Percentiles rank a stretch among this genome's conserved stretches.
Evolutionary conservation across 2,888 invertebrate genomes (phyloP).

Genomic region (Tortricodes alternella): DNA sequence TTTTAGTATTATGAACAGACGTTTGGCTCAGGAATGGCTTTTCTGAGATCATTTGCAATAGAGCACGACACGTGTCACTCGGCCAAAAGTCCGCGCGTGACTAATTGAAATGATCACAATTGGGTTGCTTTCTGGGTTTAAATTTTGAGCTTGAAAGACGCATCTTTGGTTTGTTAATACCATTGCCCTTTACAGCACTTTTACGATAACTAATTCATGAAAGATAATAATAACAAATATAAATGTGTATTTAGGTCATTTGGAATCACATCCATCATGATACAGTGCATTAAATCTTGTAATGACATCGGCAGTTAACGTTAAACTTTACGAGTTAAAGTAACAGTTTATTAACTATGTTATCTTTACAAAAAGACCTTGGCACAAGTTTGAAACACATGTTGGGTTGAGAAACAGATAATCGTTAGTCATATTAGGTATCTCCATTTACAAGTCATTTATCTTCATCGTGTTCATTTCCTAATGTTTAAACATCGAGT

Average conservation of each 20-base stretch:
- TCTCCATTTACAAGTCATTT: not conserved
- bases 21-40: too few relatives aligned
- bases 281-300: constrained; percentile 3
- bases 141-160: too few relatives aligned
- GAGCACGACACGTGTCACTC: too few relatives aligned
- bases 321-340: constrained; percentile 6
- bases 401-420: not conserved
- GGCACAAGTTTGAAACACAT: constrained; percentile 9
- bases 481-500: not conserved
- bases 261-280: not conserved
- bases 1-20: too few relatives aligned
- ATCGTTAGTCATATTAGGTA: not conserved
- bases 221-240: too few relatives aligned
- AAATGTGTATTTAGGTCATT: not conserved
- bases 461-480: too few relatives aligned
- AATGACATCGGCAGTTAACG: constrained; percentile 11
- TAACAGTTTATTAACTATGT: constrained; percentile 12
- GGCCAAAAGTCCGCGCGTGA: too few relatives aligned
- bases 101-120: too few relatives aligned
- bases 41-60: too few relatives aligned
- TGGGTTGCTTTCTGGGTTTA: too few relatives aligned
- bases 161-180: too few relatives aligned
- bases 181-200: too few relatives aligned
- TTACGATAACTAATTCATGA: not conserved
- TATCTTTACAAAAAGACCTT: constrained; percentile 13